These are phyloP conservation scores for Octomys mimax DNA, from an alignment of 2,797 vertebrate species.

Conservation along the genomic window DNA sequence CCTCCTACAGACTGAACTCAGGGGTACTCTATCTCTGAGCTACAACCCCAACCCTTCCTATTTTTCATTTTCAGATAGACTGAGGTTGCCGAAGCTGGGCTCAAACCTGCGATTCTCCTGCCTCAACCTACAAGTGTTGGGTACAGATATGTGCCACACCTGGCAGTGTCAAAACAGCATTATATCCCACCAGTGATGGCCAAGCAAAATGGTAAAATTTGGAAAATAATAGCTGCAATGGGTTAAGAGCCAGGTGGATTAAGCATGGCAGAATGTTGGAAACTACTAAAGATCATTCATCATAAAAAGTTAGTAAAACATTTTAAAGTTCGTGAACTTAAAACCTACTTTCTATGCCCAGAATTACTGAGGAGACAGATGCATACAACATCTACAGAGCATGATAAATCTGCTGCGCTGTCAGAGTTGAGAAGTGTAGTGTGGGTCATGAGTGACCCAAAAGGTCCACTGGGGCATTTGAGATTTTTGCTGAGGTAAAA, in stretches of 20 bases:
- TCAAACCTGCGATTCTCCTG: neutral
- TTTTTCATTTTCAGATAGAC: neutral
- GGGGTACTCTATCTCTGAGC: neutral
- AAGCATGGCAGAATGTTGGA: neutral
- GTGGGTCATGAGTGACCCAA: neutral
- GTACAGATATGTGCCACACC: neutral
- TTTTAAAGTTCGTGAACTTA: conserved; percentile 11
- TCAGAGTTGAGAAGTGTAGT: neutral
- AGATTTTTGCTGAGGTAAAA: neutral
- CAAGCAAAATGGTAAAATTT: neutral
- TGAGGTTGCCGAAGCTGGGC: neutral
- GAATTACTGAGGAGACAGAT: neutral
- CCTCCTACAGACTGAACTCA: neutral
- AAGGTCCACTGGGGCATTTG: neutral
- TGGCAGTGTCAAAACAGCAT: neutral
- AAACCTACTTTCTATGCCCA: conserved; percentile 28
- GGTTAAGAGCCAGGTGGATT: neutral
- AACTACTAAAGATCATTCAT: neutral
- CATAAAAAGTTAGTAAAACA: neutral
- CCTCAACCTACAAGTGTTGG: neutral
- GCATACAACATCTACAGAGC: neutral
- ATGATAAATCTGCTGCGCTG: neutral
- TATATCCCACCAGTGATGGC: neutral
- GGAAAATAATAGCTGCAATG: neutral
- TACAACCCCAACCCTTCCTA: neutral